Evolutionary conservation across 2,888 invertebrate genomes (phyloP).

Genomic region (Drosophila cracens): DNA sequence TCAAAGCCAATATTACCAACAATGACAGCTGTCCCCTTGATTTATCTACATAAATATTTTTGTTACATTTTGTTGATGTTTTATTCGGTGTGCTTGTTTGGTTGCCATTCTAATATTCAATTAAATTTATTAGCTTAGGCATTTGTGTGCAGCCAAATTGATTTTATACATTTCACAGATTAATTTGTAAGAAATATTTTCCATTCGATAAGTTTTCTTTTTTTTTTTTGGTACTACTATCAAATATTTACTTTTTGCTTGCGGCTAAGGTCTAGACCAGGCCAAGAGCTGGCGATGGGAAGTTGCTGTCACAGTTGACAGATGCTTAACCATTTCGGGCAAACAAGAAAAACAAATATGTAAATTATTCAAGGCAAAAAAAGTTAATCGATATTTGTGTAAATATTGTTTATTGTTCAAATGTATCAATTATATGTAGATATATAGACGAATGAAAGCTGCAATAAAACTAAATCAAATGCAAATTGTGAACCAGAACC

Average conservation of each 20-base stretch:
- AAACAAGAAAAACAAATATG: neutral
- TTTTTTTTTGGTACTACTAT: neutral
- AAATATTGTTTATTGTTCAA: neutral
- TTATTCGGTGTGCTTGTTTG: neutral
- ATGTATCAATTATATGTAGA: neutral
- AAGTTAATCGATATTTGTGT: neutral
- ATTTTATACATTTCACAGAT: conserved; percentile 36
- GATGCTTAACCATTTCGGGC: neutral
- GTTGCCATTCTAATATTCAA: conserved; percentile 6
- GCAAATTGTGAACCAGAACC: neutral
- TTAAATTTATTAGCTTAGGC: conserved; percentile 45
- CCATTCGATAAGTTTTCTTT: neutral
- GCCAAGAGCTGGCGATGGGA: neutral
- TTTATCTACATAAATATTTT: conserved; percentile 44
- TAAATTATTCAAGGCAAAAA: neutral
- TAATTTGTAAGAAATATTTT: conserved; percentile 43
- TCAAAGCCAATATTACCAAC: conserved; percentile 31
- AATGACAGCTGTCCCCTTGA: conserved; percentile 27
- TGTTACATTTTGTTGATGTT: neutral
- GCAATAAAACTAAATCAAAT: neutral
- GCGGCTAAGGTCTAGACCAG: neutral
- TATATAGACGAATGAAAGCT: neutral
- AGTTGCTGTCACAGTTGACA: neutral
- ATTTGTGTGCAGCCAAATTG: conserved; percentile 31
- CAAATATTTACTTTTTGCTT: conserved; percentile 33